A percentile compares a stretch with the other conserved stretches of the same genome.
Conservation (phyloP, 2,797 vertebrate genomes). For the Echeneis naucrates region DNA sequence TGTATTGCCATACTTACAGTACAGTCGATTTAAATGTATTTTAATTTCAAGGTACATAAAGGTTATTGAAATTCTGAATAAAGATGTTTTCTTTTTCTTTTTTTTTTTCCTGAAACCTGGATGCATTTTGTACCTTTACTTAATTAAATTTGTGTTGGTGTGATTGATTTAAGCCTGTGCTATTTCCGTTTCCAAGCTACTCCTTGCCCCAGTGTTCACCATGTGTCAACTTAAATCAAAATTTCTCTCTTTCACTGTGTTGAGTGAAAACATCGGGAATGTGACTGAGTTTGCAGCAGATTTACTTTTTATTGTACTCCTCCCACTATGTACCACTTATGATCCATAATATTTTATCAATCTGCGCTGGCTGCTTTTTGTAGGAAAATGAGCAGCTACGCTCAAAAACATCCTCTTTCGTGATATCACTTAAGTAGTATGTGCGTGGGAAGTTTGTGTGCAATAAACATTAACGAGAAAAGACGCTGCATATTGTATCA, state of each 20-base stretch:
- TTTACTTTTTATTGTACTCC: conserved; percentile 48
- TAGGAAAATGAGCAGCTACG: conserved; percentile 90
- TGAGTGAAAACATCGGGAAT: conserved; percentile 21
- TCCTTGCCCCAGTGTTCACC: conserved; percentile 74
- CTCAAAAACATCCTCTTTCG: conserved; percentile 85
- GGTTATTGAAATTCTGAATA: conserved; percentile 83
- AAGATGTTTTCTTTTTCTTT: conserved; percentile 82
- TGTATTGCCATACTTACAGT: conserved; percentile 86
- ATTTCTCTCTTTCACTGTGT: conserved; percentile 25
- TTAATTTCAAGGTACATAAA: conserved; percentile 84
- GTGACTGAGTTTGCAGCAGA: conserved; percentile 62
- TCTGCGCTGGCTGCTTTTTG: conserved; percentile 66
- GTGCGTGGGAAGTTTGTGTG: conserved; percentile 93
- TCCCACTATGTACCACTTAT: conserved; percentile 24
- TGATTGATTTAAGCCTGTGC: conserved; percentile 46
- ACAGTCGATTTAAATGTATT: conserved; percentile 87
- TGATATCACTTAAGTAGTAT: conserved; percentile 93
- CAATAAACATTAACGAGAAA: conserved; percentile 93
- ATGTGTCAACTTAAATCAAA: conserved; percentile 10
- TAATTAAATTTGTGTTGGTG: conserved; percentile 61
- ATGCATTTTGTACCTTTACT: conserved; percentile 73
- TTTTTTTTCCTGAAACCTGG: conserved; percentile 71
- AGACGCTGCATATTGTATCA: conserved; percentile 83
- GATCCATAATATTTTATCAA: conserved; percentile 29
- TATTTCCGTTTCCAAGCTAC: conserved; percentile 35